Percentiles rank a stretch among this genome's conserved stretches.
These are phyloP conservation scores for Pygoscelis antarcticus DNA, from an alignment of 2,113 vertebrate species.

Conservation along the genomic window DNA sequence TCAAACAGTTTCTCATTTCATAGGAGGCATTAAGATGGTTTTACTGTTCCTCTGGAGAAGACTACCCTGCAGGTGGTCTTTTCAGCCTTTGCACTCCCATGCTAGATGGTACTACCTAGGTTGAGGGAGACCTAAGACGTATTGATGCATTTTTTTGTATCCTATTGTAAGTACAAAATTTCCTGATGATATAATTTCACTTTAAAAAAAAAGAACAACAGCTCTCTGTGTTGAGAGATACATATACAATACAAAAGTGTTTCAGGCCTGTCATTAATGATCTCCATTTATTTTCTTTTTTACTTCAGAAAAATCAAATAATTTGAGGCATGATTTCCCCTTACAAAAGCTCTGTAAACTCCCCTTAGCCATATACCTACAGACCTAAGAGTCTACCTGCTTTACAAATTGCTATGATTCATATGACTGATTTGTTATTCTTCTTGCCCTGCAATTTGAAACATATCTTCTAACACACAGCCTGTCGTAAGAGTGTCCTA, in stretches of 20 bases:
- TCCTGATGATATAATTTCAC: not conserved
- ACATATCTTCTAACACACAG: not conserved
- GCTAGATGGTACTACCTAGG: not conserved
- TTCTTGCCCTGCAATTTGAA: not conserved
- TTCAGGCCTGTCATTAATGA: not conserved
- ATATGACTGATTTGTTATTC: not conserved
- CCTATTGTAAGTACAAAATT: not conserved
- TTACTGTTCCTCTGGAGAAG: not conserved
- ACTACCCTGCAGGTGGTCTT: not conserved
- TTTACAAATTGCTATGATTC: not conserved
- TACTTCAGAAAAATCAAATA: not conserved
- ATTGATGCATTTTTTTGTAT: not conserved
- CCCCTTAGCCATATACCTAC: not conserved
- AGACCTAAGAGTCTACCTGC: not conserved
- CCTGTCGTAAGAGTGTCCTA: not conserved
- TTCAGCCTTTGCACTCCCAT: not conserved
- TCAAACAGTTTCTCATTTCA: not conserved
- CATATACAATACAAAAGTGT: not conserved
- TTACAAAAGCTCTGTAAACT: not conserved
- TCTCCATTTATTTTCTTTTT: not conserved
- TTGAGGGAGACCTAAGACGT: not conserved
- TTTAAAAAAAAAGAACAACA: not conserved
- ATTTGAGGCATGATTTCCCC: not conserved
- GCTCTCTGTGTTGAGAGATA: not conserved
- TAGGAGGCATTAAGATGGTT: not conserved